These are phyloP conservation scores for Speoplatyrhinus poulsoni DNA, from an alignment of 2,113 vertebrate species.

Conservation along the genomic window DNA sequence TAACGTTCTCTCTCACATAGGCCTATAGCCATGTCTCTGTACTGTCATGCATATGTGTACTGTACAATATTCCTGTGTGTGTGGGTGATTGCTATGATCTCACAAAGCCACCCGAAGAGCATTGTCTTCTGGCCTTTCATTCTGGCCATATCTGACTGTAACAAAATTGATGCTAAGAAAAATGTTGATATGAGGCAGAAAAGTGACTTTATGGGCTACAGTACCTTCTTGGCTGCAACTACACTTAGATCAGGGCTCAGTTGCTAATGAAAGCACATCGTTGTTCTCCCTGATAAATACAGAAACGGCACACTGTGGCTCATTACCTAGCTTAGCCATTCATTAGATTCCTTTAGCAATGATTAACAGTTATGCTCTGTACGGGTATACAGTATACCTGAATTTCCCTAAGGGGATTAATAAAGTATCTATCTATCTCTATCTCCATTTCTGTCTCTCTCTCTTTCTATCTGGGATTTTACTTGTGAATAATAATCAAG, in stretches of 20 bases:
- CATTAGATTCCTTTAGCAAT: slow-evolving; percentile 40
- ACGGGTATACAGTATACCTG: background rate
- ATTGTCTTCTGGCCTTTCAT: no score
- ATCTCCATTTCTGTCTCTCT: no score
- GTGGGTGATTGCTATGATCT: no score
- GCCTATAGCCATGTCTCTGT: no score
- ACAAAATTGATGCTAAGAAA: background rate
- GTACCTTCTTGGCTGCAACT: background rate
- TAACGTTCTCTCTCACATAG: no score
- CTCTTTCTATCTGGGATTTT: no score
- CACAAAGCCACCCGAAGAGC: no score
- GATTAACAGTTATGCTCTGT: slow-evolving; percentile 34
- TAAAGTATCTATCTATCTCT: background rate
- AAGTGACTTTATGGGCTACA: background rate
- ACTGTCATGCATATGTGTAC: no score
- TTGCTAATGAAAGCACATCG: slow-evolving; percentile 49
- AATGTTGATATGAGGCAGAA: background rate
- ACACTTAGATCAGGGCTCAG: background rate
- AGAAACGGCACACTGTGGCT: slow-evolving; percentile 13
- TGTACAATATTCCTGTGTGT: no score
- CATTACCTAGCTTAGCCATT: slow-evolving; percentile 36
- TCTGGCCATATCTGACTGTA: no score
- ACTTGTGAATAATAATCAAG: background rate
- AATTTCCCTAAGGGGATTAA: background rate
- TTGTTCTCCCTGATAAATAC: slow-evolving; percentile 54